Percentiles rank a stretch among this genome's conserved stretches.
Evolutionary conservation across 2,797 vertebrate species (phyloP).

Genomic region (Cyclopterus lumpus): DNA sequence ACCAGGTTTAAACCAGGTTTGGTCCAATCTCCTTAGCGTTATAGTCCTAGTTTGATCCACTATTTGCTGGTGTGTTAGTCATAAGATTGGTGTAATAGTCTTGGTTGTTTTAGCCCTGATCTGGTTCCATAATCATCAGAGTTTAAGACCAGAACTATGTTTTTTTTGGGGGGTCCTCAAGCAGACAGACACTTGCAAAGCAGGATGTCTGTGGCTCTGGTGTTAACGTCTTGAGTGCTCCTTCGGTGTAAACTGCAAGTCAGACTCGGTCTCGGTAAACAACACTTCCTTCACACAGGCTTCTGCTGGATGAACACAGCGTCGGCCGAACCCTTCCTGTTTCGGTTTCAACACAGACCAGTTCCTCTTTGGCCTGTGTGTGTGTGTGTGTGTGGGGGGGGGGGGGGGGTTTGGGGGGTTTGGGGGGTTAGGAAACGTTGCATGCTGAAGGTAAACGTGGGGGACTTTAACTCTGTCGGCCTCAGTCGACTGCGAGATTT

Average conservation of each 20-base stretch:
- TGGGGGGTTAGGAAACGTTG: conserved; percentile 7
- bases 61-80: neutral
- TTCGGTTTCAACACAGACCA: conserved; percentile 57
- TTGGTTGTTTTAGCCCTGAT: neutral
- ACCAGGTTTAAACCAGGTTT: neutral
- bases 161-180: neutral
- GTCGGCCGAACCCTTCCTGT: conserved; percentile 62
- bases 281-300: conserved; percentile 4
- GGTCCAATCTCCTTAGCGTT: neutral
- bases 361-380: conserved; percentile 59
- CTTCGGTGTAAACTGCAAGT: neutral
- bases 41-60: rapidly evolving
- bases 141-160: neutral
- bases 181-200: too few species aligned
- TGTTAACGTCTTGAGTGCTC: neutral
- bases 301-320: conserved; percentile 33
- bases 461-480: neutral
- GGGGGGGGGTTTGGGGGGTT: too few species aligned
- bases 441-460: neutral
- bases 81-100: rapidly evolving
- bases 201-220: neutral
- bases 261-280: neutral
- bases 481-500: neutral
- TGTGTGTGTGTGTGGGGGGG: neutral
- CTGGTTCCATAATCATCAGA: neutral